Base-by-base conservation (phyloP, 2,888 invertebrate genomes). In the Desoria tigrina region DNA sequence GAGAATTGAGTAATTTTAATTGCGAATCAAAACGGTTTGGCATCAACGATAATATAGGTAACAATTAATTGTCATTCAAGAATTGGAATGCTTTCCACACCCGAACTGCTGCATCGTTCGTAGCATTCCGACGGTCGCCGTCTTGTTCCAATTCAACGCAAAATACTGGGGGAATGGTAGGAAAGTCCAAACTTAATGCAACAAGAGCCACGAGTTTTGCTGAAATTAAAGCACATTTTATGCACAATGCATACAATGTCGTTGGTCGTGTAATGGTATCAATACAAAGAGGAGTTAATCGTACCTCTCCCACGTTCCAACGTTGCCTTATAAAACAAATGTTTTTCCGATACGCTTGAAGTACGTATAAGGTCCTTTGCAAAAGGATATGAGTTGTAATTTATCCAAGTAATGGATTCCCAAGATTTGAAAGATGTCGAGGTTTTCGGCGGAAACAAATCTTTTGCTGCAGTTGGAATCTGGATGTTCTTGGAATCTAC, bases 171-270 rank as follows among this genome's bases (percentile, higher is more conserved):
- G 88, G 83, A 57, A 85, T 85, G 64, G 84, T 83, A 0, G 95
- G 95, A 79, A 93, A 95, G 79, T 92, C 88, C 76, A 90, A 88
- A 72, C 89, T 88, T 26, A 95, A 84, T 23, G 88, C 87, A 68
- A 94, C 86, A 49, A 88, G 84, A 16, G 90, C 89, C 26, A 88
- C 85, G 75, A 95, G 81, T 79, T 88, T 88, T 11, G 90, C 94
- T 83, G 78, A 23, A 82, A 81, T 70, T 70, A 32, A 24, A 7
- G 26, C 2, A 37, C 6, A 69, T 42, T 42, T 50, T 1, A 60
- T 60, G 18, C 63, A 56, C 37, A 63, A 23, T 24, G n/a, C 60
- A 45, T 7, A 6, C 26, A 53, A 27, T 9, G 16, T 26, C 26
- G 26, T n/a, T n/a, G n/a, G 28, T 14, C n/a, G 24, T 23, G 54